Evolutionary conservation across 2,113 vertebrate genomes (phyloP), one percentile per base, ranked within the genome.

Genomic region (Gymnogyps californianus): DNA sequence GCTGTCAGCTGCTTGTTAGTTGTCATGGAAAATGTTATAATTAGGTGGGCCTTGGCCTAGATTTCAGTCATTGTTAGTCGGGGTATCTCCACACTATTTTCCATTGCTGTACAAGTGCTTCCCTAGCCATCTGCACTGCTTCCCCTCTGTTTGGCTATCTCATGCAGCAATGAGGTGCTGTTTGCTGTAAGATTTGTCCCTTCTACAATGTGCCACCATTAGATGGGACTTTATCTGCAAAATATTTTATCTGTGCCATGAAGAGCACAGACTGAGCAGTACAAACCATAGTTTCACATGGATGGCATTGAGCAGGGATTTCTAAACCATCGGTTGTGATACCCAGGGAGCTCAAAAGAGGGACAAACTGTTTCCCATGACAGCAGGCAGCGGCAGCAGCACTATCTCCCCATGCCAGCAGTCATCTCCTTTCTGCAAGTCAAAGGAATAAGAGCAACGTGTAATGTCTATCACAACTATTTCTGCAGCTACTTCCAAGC

Each of bases 11-110:
- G 91, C 61, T 84, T 71, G 64, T 75, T 74, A 71, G 81, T 57
- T 93, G 81, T 89, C 81, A 91, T 82, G 66, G 91, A 84, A 96
- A 94, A 93, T 82, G 61, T 82, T 94, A 89, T 71, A 91, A 93
- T 96, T 89, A 93, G 65, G 78, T 76, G 62, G 52, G 55, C 38
- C n/a, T 84, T 71, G 77, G 83, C 91, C 94, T 89, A 93, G 87
- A 82, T 95, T 95, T 94, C 78, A 65, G 70, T 51, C 54, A 52
- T 38, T 79, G 44, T 85, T 59, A 26, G 40, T 57, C 65, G 71
- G 69, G 26, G 10, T 91, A 31, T 84, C 52, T 91, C 36, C 47
- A 78, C 18, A 6, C 51, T 46, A 26, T 81, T 84, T 87, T 46
- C 77, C 18, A 32, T 31, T 51, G 25, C 31, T 1, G 3, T 49